Conservation (phyloP, 2,888 invertebrate genomes). For the Eucriotettix oculatus region DNA sequence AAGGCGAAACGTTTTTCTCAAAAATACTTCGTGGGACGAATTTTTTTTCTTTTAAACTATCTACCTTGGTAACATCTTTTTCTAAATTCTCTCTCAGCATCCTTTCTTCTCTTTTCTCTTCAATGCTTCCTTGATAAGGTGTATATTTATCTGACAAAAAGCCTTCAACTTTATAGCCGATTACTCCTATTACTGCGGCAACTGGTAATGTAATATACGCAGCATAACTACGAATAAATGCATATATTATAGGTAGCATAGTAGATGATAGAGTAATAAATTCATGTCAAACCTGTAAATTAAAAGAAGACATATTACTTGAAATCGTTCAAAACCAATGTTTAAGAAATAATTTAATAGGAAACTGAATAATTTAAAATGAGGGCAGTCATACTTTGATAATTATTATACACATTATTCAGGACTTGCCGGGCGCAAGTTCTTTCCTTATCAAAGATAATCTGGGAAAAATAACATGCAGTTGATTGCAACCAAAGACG, state of each 20-base stretch:
- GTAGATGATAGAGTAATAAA: not conserved
- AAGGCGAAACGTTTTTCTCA: slow-evolving; percentile 27
- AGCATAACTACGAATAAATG: slow-evolving; percentile 51
- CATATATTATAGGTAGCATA: slow-evolving; percentile 66
- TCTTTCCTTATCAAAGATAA: too few relatives aligned
- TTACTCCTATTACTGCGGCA: slow-evolving; percentile 61
- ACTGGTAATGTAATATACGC: slow-evolving; percentile 67
- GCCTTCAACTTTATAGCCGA: slow-evolving; percentile 74
- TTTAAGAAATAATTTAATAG: too few relatives aligned
- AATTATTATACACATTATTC: too few relatives aligned
- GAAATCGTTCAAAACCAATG: too few relatives aligned
- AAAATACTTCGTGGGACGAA: slow-evolving; percentile 32
- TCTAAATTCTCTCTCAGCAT: slow-evolving; percentile 38
- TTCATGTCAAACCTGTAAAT: too few relatives aligned
- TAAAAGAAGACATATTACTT: too few relatives aligned
- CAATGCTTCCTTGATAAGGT: slow-evolving; percentile 43
- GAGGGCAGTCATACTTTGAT: too few relatives aligned
- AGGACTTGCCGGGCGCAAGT: too few relatives aligned
- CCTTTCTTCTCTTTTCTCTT: slow-evolving; percentile 56
- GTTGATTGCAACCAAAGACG: too few relatives aligned
- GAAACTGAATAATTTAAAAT: too few relatives aligned
- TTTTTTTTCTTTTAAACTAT: slow-evolving; percentile 45
- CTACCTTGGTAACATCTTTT: slow-evolving; percentile 41
- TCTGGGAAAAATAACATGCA: too few relatives aligned
- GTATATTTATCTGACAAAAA: slow-evolving; percentile 23